Conservation (phyloP, 2,888 invertebrate species). For the Plebejus anna region DNA sequence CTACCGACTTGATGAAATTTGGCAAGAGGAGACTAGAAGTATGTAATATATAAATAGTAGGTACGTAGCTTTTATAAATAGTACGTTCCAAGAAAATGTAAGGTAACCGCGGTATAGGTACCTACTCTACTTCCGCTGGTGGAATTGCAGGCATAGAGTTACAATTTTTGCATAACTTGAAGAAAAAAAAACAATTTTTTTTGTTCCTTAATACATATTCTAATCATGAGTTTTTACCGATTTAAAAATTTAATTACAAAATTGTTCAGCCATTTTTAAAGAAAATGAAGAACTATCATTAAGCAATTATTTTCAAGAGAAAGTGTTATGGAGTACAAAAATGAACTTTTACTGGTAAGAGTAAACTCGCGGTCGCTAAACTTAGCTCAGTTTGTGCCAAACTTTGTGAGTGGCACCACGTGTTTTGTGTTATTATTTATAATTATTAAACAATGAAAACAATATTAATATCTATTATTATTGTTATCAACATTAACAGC, state of each 20-base stretch:
- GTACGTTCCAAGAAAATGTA: no score
- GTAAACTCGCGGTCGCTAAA: neutral
- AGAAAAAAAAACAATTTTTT: neutral
- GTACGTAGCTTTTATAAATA: no score
- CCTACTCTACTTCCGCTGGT: no score
- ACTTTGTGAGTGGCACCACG: neutral
- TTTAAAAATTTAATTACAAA: neutral
- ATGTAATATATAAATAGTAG: no score
- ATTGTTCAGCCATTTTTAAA: neutral
- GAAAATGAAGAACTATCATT: neutral
- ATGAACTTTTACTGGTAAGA: conserved; percentile 10
- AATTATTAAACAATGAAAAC: conserved; percentile 54
- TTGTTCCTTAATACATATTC: neutral
- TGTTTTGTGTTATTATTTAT: neutral
- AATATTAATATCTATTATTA: conserved; percentile 57
- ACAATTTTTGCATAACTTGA: no score
- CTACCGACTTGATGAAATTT: no score
- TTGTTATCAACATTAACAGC: conserved; percentile 61
- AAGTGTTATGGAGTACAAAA: neutral
- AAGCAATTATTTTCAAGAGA: neutral
- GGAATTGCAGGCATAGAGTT: no score
- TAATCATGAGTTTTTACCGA: neutral
- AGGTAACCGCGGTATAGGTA: no score
- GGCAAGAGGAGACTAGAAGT: no score
- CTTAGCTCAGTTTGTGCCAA: neutral